Conservation (phyloP, 2,113 vertebrate species). For the Damaliscus lunatus region DNA sequence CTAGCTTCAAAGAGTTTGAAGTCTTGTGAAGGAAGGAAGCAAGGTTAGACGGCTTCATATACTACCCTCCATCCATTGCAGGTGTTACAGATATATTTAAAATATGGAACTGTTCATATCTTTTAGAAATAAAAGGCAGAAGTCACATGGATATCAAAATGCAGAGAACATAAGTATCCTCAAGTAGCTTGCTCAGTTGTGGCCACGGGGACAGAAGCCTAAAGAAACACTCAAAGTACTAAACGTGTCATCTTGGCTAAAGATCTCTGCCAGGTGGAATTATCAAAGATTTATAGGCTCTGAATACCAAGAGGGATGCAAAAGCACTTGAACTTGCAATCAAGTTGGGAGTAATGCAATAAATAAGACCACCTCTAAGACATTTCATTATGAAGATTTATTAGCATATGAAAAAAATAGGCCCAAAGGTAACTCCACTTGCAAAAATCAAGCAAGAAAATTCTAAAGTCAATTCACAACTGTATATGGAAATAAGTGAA, state of each 20-base stretch:
- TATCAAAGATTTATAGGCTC: neutral
- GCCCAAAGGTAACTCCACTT: neutral
- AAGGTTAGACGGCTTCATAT: neutral
- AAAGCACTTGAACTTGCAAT: neutral
- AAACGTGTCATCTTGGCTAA: neutral
- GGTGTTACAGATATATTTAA: neutral
- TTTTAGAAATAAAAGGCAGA: neutral
- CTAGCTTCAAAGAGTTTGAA: neutral
- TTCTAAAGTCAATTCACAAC: neutral
- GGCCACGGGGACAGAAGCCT: neutral
- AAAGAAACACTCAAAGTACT: neutral
- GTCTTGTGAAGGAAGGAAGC: neutral
- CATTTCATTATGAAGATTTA: neutral
- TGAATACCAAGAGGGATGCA: neutral
- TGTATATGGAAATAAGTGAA: neutral
- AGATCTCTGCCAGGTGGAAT: neutral
- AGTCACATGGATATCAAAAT: neutral
- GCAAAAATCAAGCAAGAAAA: neutral
- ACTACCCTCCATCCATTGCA: neutral
- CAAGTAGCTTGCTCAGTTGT: neutral
- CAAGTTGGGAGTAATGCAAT: neutral
- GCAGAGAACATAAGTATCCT: neutral
- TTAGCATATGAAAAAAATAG: neutral
- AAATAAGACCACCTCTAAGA: neutral
- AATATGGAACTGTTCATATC: neutral